Evolutionary conservation across 2,113 vertebrate genomes (phyloP), one percentile per base, ranked within the genome.

Genomic region (Grantiella picta): DNA sequence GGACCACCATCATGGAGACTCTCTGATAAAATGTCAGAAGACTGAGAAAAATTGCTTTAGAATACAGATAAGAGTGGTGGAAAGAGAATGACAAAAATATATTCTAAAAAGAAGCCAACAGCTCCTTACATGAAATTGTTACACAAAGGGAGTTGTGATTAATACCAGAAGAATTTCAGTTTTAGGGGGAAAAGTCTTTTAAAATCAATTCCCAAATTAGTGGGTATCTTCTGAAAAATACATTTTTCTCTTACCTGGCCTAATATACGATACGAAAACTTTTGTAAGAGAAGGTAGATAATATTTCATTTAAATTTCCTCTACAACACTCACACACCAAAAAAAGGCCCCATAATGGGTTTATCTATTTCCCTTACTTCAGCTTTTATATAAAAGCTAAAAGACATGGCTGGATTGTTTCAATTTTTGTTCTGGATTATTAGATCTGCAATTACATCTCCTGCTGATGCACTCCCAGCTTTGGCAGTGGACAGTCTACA

Each of bases 101-200:
- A 65, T 73, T 89, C 23, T 20, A 23, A 44, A 52, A 75, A 38
- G 6, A 49, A 70, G 9, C 7, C 15, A 77, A 49, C 23, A 70
- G 7, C 7, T 49, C 24, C 4, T 71, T 36, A 12, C 3, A 18
- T 1, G 1, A 7, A 69, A 82, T 7, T 35, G 4, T 2, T 75
- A 57, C 35, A 40, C 82, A 85, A 69, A 28, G 2, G 4, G 54
- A 52, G 4, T 52, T 11, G 0, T 3, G 3, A 49, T 59, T 82
- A 68, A 42, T 54, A 79, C 9, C 13, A 76, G 17, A 66, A 14
- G 4, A 82, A 71, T 23, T 4, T 25, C 12, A 54, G 21, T 53
- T 77, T 61, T 61, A 28, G 3, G 2, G 3, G 3, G 1, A 15
- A 45, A 35, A 12, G 4, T 50, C 7, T 49, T 49, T 72, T 65